phyloP scores from a whole-genome alignment of 2,797 vertebrate genomes.

The Alfaro cultratus region DNA sequence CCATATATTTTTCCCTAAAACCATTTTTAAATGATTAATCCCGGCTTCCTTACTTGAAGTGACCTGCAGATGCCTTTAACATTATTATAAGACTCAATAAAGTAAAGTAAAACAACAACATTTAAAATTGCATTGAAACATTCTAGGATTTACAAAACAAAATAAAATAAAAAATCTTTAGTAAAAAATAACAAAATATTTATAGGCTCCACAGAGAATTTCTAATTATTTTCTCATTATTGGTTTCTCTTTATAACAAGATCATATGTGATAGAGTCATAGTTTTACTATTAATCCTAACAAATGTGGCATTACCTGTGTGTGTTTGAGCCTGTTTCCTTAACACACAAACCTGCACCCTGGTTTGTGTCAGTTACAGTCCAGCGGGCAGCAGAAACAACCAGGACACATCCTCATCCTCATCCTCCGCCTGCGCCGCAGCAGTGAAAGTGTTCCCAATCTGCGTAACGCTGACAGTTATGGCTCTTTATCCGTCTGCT shows the following conservation, averaged over 20 bases:
- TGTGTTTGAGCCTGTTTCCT: not conserved
- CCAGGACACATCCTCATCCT: constrained; percentile 5
- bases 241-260: not conserved
- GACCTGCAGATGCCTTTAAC: not conserved
- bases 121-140: not conserved
- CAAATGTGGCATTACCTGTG: not conserved
- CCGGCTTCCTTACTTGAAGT: not conserved
- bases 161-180: not conserved
- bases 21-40: not conserved
- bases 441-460: constrained; percentile 41
- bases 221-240: not conserved
- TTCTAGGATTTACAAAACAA: not conserved
- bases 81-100: not conserved
- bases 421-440: constrained; percentile 6
- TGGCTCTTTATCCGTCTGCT: constrained; percentile 46
- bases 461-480: constrained; percentile 46
- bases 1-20: not conserved
- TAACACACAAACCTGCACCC: not conserved
- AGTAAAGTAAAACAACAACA: not conserved
- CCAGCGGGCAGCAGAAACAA: not conserved
- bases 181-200: not conserved
- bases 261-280: not conserved
- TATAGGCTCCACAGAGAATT: not conserved
- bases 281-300: not conserved
- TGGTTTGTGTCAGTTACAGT: not conserved